These are phyloP conservation scores for Phaethornis superciliosus DNA, from an alignment of 2,113 vertebrate genomes.

Conservation along the genomic window DNA sequence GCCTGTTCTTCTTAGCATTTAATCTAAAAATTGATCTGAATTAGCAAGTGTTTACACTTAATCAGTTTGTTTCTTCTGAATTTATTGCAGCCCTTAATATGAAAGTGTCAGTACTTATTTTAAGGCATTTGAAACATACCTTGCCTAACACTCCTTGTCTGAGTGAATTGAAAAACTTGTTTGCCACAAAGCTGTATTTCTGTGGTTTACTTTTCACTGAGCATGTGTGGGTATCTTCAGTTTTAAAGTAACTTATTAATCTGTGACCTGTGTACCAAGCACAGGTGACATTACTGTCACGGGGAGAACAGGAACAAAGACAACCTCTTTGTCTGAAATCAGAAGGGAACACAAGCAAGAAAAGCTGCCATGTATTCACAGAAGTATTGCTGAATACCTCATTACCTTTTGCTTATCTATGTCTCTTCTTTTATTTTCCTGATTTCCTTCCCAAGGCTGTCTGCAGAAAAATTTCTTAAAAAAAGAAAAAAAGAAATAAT, in stretches of 20 bases:
- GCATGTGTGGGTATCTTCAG: neutral
- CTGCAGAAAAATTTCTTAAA: neutral
- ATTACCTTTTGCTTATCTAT: neutral
- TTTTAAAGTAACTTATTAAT: neutral
- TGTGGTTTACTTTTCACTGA: neutral
- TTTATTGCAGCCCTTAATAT: neutral
- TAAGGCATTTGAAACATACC: neutral
- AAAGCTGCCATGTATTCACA: neutral
- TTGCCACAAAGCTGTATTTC: neutral
- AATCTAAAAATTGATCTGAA: neutral
- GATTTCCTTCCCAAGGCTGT: neutral
- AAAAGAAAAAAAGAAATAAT: neutral
- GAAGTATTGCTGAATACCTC: neutral
- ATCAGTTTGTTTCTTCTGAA: neutral
- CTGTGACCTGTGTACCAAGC: neutral
- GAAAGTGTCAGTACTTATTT: neutral
- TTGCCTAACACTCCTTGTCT: neutral
- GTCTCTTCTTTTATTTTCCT: neutral
- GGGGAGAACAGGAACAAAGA: neutral
- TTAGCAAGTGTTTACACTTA: neutral
- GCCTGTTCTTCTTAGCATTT: neutral
- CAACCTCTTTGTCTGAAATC: neutral
- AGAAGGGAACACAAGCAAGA: neutral
- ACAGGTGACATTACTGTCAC: neutral
- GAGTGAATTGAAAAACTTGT: neutral